Evolutionary conservation across 2,113 vertebrate species (phyloP), one percentile per base, ranked within the genome.

Genomic region (Halichoeres trimaculatus): DNA sequence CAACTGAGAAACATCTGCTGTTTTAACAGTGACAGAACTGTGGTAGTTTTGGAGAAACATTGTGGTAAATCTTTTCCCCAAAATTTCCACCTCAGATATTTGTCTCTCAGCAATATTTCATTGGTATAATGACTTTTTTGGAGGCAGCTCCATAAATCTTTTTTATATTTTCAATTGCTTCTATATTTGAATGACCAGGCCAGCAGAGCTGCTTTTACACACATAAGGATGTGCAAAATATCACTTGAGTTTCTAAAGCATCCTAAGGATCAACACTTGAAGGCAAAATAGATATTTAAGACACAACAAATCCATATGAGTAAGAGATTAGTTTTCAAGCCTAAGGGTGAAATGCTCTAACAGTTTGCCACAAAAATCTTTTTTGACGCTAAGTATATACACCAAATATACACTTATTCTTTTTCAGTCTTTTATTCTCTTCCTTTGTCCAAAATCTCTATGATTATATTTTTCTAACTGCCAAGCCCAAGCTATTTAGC

Each of bases 231-330:
- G 45, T 72, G 64, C 62, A 80, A 66, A 82, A 40, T 81, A 81
- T 75, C 65, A 79, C 51, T n/a, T 87, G 76, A 87, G 60, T 78
- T 80, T 86, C 82, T 84, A 70, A 74, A 84, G 79, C 72, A 81
- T 88, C 72, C 74, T 68, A 61, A 73, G 77, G 77, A 86, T 89
- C 83, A 86, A 69, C 65, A 87, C 79, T 85, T 85, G 70, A 70
- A 75, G 79, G 76, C 63, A 78, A 83, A 83, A 89, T 87, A 81
- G 66, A 58, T 78, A 76, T 91, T n/a, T 90, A 86, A 72, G 66
- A 75, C 66, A 50, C 57, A 83, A 77, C 69, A 73, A 86, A 89
- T 85, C 84, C 81, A 85, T 71, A 69, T 65, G 87, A 83, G 76
- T 81, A 60, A 72, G 63, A 87, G 79, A 88, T 84, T 83, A 86